phyloP scores from a whole-genome alignment of 2,797 vertebrate species.

The Phoxinus dragarum region DNA sequence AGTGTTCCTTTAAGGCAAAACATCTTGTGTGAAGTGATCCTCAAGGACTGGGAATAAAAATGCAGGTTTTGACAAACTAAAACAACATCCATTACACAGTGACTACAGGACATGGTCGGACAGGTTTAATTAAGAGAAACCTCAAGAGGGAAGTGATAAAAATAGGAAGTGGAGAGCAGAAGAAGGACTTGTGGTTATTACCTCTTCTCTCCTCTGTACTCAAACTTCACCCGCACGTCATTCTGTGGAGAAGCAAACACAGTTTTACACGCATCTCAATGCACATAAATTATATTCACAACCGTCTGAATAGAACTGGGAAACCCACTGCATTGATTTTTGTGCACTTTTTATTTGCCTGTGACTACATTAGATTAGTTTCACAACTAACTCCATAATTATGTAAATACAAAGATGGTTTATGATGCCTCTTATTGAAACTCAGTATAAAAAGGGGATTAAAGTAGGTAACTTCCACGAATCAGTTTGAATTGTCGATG shows the following conservation, averaged over 20 bases:
- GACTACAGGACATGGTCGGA: background rate
- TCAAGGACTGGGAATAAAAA: slow-evolving; percentile 1
- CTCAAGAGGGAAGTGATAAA: slow-evolving; percentile 24
- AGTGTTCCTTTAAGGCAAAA: background rate
- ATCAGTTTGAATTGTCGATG: background rate
- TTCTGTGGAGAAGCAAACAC: slow-evolving; percentile 80
- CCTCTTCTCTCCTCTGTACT: slow-evolving; percentile 98
- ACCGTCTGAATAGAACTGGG: background rate
- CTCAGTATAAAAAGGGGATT: background rate
- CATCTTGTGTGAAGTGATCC: background rate
- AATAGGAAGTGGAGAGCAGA: slow-evolving; percentile 23
- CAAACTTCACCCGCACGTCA: slow-evolving; percentile 97
- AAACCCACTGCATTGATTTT: background rate
- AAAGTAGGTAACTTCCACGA: background rate
- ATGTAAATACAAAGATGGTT: background rate
- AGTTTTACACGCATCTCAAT: background rate
- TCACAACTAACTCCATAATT: background rate
- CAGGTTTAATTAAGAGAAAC: slow-evolving; percentile 30
- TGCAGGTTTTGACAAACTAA: background rate
- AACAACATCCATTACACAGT: background rate
- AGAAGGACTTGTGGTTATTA: slow-evolving; percentile 68
- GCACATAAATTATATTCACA: background rate
- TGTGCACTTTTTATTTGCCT: background rate
- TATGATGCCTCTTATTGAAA: background rate
- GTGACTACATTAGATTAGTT: background rate